These are phyloP conservation scores for Cyaniris semiargus DNA, from an alignment of 2,888 invertebrate species.

Conservation along the genomic window DNA sequence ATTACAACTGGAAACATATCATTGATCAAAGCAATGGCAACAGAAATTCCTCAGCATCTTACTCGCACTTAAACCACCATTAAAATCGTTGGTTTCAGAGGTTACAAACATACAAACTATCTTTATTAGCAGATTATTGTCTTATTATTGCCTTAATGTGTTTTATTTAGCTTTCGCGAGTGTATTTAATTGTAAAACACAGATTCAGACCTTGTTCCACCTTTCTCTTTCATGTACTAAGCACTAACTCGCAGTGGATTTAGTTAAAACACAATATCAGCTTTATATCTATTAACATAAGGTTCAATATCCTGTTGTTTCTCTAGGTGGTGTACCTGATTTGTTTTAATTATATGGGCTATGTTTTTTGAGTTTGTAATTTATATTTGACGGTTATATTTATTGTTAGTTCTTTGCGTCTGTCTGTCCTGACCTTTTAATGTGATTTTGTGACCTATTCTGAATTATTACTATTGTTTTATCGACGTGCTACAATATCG, in stretches of 20 bases:
- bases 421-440: constrained; percentile 14
- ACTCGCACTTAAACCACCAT: not conserved
- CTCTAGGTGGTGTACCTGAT: not conserved
- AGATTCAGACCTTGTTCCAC: constrained; percentile 34
- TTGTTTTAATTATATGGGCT: constrained; percentile 7
- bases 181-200: constrained; percentile 35
- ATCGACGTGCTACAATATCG: not conserved
- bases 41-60: not conserved
- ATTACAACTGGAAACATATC: not conserved
- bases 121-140: constrained; percentile 22
- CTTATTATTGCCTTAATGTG: constrained; percentile 25
- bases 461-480: constrained; percentile 6
- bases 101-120: constrained; percentile 5
- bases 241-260: constrained; percentile 17
- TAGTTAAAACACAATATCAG: not conserved
- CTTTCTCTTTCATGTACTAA: constrained; percentile 33
- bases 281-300: not conserved
- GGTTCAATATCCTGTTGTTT: not conserved
- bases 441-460: constrained; percentile 3
- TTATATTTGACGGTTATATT: constrained; percentile 20
- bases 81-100: constrained; percentile 2
- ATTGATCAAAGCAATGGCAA: not conserved
- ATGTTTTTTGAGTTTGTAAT: constrained; percentile 29
- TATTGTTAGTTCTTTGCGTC: constrained; percentile 4
- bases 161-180: constrained; percentile 32